phyloP scores from a whole-genome alignment of 2,797 vertebrate genomes.

The Gadopsis marmoratus region DNA sequence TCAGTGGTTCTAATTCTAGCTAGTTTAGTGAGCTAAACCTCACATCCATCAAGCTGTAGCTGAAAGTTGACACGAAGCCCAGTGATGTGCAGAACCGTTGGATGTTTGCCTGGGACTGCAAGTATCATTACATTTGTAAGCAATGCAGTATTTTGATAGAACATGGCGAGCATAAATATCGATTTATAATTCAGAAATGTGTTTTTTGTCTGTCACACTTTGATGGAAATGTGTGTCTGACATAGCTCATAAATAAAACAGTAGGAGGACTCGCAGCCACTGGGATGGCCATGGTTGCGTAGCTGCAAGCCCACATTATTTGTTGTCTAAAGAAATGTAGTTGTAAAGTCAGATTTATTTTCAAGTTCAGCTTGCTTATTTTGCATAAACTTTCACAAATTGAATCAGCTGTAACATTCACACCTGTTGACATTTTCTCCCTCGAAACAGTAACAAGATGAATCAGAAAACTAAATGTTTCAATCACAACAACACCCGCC shows the following conservation, averaged over 20 bases:
- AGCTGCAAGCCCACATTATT: background rate
- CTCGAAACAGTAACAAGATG: slow-evolving; percentile 51
- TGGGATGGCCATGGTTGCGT: background rate
- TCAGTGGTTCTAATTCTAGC: slow-evolving; percentile 55
- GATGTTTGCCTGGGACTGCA: background rate
- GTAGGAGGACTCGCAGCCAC: too few relatives aligned
- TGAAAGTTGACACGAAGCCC: slow-evolving; percentile 13
- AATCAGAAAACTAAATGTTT: slow-evolving; percentile 59
- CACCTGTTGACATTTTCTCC: slow-evolving; percentile 55
- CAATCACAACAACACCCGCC: slow-evolving; percentile 57
- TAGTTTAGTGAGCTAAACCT: slow-evolving; percentile 17
- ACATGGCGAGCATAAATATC: background rate
- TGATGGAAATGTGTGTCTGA: background rate
- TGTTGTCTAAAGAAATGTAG: background rate
- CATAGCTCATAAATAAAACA: background rate
- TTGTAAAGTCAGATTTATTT: background rate
- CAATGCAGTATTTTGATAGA: background rate
- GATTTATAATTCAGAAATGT: background rate
- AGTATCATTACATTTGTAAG: background rate
- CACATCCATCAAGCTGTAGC: slow-evolving; percentile 21
- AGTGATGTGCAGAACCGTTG: background rate
- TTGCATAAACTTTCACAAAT: slow-evolving; percentile 20
- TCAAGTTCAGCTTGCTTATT: slow-evolving; percentile 1
- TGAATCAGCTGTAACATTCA: slow-evolving; percentile 30
- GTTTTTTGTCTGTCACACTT: background rate